Percentiles rank a stretch among this genome's conserved stretches.
Evolutionary conservation across 2,797 vertebrate genomes (phyloP).

Genomic region (Tiaroga cobitis): DNA sequence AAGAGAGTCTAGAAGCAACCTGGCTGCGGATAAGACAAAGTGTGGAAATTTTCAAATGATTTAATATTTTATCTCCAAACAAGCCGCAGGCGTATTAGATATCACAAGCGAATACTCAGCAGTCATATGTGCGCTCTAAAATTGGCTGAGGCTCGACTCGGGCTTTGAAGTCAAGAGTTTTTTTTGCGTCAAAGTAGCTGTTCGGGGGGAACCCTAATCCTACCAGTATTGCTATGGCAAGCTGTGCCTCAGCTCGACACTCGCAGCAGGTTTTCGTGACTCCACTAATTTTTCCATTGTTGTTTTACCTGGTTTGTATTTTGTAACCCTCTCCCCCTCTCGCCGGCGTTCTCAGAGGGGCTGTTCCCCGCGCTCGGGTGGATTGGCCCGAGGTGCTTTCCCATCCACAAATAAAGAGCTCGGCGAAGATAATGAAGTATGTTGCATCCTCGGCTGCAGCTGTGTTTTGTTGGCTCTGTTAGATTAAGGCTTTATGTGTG

Average conservation of each 20-base stretch:
- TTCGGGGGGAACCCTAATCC: slow-evolving; percentile 74
- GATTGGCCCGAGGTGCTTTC: slow-evolving; percentile 68
- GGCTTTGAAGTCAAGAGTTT: slow-evolving; percentile 74
- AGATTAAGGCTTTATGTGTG: slow-evolving; percentile 52
- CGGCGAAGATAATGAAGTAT: slow-evolving; percentile 48
- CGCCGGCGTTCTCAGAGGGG: slow-evolving; percentile 52
- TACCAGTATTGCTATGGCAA: slow-evolving; percentile 68
- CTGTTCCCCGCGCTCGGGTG: slow-evolving; percentile 58
- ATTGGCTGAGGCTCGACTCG: slow-evolving; percentile 60
- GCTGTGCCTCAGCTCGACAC: slow-evolving; percentile 61
- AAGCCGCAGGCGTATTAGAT: slow-evolving; percentile 70
- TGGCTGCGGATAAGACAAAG: slow-evolving; percentile 67
- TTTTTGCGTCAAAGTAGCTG: slow-evolving; percentile 65
- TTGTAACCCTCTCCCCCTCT: slow-evolving; percentile 57
- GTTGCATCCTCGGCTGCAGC: slow-evolving; percentile 49
- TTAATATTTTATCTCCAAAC: slow-evolving; percentile 77
- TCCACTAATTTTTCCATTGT: slow-evolving; percentile 71
- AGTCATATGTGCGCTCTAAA: slow-evolving; percentile 69
- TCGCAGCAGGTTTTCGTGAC: slow-evolving; percentile 70
- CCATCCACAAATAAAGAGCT: slow-evolving; percentile 58
- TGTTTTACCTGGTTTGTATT: slow-evolving; percentile 79
- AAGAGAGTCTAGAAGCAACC: slow-evolving; percentile 62
- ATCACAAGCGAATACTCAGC: slow-evolving; percentile 66
- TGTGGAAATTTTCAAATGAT: slow-evolving; percentile 71
- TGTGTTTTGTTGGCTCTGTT: slow-evolving; percentile 62